These are phyloP conservation scores for Spea bombifrons DNA, from an alignment of 2,113 vertebrate species.

Conservation along the genomic window DNA sequence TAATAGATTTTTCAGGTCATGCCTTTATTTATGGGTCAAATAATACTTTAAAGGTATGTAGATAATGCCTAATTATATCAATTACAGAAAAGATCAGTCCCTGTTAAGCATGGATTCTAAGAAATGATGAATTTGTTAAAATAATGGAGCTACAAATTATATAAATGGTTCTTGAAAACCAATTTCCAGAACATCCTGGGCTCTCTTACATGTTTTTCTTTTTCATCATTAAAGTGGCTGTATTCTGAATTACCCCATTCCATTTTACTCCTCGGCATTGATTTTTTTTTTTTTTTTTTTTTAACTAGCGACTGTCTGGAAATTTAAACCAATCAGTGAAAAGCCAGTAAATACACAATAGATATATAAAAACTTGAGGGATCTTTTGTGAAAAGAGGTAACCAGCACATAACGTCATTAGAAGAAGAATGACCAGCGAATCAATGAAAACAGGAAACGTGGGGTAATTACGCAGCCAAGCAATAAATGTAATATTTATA, in stretches of 20 bases:
- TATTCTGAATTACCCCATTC: neutral
- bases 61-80: too few species aligned
- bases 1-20: too few species aligned
- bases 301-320: neutral
- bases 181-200: neutral
- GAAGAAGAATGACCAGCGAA: neutral
- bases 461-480: neutral
- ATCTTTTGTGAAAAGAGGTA: neutral
- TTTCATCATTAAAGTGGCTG: neutral
- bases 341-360: neutral
- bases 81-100: neutral
- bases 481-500: neutral
- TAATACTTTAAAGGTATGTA: too few species aligned
- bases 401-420: neutral
- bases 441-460: neutral
- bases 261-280: neutral
- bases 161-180: neutral
- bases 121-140: neutral
- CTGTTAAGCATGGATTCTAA: neutral
- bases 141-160: slow-evolving; percentile 3
- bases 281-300: neutral
- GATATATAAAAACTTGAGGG: neutral
- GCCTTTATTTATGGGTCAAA: too few species aligned
- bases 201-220: neutral
- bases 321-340: neutral